Evolutionary conservation across 2,888 invertebrate genomes (phyloP).

Genomic region (Colostygia pectinataria): DNA sequence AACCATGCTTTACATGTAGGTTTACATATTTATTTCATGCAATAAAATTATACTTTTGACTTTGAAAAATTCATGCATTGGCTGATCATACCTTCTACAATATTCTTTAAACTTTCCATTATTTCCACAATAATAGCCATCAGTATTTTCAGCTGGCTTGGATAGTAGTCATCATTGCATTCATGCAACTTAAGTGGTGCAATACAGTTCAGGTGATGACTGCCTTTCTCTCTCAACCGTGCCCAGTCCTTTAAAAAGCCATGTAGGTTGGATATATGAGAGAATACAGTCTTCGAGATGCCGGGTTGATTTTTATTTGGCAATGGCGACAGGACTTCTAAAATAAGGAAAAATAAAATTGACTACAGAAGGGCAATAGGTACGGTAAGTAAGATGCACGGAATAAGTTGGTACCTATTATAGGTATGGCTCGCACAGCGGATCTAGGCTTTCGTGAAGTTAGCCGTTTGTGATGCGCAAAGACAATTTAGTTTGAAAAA

Average conservation of each 20-base stretch:
- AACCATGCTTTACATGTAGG: too few species aligned
- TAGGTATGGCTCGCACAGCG: too few species aligned
- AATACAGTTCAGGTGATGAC: constrained; percentile 56
- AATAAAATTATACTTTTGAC: too few species aligned
- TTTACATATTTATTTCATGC: too few species aligned
- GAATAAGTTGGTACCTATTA: background rate
- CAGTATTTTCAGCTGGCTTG: constrained; percentile 55
- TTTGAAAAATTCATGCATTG: too few species aligned
- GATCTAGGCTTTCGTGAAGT: too few species aligned
- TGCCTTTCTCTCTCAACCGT: constrained; percentile 59
- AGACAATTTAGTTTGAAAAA: too few species aligned
- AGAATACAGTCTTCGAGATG: constrained; percentile 66
- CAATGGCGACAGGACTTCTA: constrained; percentile 62
- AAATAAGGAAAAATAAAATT: constrained; percentile 33
- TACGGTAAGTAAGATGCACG: too few species aligned
- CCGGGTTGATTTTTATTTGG: constrained; percentile 62
- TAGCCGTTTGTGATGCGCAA: too few species aligned
- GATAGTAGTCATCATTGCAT: constrained; percentile 62
- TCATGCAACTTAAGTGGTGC: constrained; percentile 61
- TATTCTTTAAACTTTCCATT: constrained; percentile 49
- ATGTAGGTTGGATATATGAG: constrained; percentile 63
- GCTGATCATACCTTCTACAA: constrained; percentile 63
- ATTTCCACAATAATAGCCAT: constrained; percentile 56
- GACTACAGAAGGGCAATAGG: too few species aligned
- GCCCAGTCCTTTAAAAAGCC: constrained; percentile 60